Base-by-base conservation (phyloP, 53 echinoderm and acorn worm genomes). In the Stichopus horrens region DNA sequence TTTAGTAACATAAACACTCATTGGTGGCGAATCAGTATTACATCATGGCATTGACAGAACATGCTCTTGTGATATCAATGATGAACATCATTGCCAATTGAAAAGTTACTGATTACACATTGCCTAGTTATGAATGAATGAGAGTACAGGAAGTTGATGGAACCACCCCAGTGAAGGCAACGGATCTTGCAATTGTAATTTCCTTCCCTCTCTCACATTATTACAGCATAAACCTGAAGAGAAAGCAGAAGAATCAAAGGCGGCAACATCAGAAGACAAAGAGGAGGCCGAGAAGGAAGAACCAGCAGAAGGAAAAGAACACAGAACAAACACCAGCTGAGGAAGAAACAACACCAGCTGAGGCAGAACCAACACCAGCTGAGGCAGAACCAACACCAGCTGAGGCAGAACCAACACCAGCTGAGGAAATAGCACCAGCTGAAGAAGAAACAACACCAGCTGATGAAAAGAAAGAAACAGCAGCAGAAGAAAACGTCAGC, bases 231-330 rank as follows among this genome's bases (percentile, higher is more conserved):
- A 76, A 53, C 51, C 13, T 13, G 23, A 77, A 16, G 37, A 77
- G 53, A 37, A 52, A 0, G 77, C 4, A 53, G 54, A 77, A 4
- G 77, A 54, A 74, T 53, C 73, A 19, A 51, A 23, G 83, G 18
- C 23, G 21, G 22, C 6, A 56, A 63, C 63, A 63, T 10, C 10
- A 16, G 63, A 5, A 63, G 63, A 63, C 11, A 63, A 63, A 37
- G 37, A 77, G 20, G 77, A 77, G 53, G 77, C 76, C n/a, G 37
- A 77, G 18, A 66, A 88, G 58, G 88, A 88, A n/a, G 58, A 88
- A 76, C 19, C 63, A 65, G 88, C 7, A 19, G 57, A 57, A 56
- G 37, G 8, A 76, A 52, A 55, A 16, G 67, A 63, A 14, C 54
- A 83, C 63, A 51, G 86, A 86, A 21, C 65, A 87, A 52, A 74